Evolutionary conservation across 92 coral and sea anemone genomes (phyloP), one percentile per base, ranked within the genome.

Genomic region (Parazoanthus swiftii): DNA sequence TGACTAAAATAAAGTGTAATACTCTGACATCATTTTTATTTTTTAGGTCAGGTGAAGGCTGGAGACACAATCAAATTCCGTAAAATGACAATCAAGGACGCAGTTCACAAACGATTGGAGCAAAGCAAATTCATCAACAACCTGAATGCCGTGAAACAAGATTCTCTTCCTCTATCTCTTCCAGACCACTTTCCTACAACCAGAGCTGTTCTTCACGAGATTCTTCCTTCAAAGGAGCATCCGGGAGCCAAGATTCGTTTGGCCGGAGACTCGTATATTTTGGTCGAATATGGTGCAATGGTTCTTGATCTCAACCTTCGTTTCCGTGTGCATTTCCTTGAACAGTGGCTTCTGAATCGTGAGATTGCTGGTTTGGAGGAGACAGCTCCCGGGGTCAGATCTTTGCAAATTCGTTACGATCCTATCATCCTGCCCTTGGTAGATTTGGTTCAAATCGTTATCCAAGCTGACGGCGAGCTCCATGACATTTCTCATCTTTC

Each of bases 371-470:
- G 94, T 10, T 77, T 92, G 51, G 94, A 92, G 75, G 94, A 92
- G 72, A 90, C 94, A 16, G 94, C 94, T 23, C 94, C 94, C 1
- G 94, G 94, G 16, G 94, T 92, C 5, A 92, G 94, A 10, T 90
- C 94, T 18, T 91, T 92, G 20, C 93, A 90, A 85, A 35, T 92
- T 44, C 94, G 94, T 56, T 92, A 86, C 88, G 63, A 92, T 58
- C 91, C 93, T 5, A 38, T 50, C 39, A 46, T 92, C 44, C 86
- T 92, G 9, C 89, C 93, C 15, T 72, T 92, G 90, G 74, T 46
- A 26, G 82, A 74, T 26, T 80, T 92, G 35, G 66, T 92, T 43
- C 87, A 88, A 38, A 76, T 88, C 39, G 88, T 92, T 37, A 58
- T 68, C 67, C 80, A 43, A 46, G 90, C 89, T 0, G 93, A 92